Base-by-base conservation (phyloP, 2,888 invertebrate genomes). In the Achlya flavicornis region DNA sequence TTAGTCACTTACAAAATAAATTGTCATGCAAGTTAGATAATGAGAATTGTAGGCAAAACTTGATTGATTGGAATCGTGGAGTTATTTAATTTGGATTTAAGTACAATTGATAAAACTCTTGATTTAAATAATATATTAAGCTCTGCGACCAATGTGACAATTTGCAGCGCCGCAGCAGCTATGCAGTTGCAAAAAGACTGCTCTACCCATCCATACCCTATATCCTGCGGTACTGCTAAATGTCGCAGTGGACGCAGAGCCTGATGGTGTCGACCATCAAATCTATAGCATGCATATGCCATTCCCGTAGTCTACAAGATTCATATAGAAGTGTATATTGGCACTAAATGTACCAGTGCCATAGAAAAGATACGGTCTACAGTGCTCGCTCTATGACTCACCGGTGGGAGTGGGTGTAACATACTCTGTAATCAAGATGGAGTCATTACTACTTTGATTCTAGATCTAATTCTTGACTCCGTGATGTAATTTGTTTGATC, bases 361-460 rank as follows among this genome's bases (percentile, higher is more conserved):
- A 43, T 38, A 61, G 38, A 60, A 58, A 63, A 61, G 66, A 70
- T 67, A 75, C 75, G 41, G 69, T 80, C 88, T 89, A 89, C 83
- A 78, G 91, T 92, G 91, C 89, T 84, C 80, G 74, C 67, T 83
- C 91, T 91, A 91, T 73, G 86, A 94, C 94, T 94, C 93, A 94
- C 94, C 94, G 77, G 94, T 94, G 89, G 94, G 89, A 88, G 94
- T 94, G 89, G 94, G 89, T 88, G 94, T 92, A 86, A 94, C 88
- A 93, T 89, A 91, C 84, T 94, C 94, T 94, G 94, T 94, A 94
- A 94, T 92, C 86, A 93, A 92, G 86, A 91, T 92, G 93, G 93
- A 93, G 93, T 83, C 93, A 80, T 93, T 93, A 93, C 93, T 93
- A 92, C 89, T 87, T 81, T 81, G 74, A 75, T 76, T 82, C 91